Conservation (phyloP, 35 echinoderm and acorn worm species). For the Ophioderma brevispina region DNA sequence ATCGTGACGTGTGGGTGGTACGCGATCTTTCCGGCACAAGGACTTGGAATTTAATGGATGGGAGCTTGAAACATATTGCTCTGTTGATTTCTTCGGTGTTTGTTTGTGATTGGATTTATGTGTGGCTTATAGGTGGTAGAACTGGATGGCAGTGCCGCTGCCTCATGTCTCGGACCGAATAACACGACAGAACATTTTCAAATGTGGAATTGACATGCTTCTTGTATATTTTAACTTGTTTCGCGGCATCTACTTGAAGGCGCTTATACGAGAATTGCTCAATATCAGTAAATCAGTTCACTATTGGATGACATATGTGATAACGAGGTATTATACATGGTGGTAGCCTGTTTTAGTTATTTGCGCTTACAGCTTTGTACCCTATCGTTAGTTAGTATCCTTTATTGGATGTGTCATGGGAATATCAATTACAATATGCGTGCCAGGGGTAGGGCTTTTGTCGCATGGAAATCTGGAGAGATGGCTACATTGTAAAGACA, state of each 20-base stretch:
- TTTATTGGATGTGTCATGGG: neutral
- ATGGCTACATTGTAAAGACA: neutral
- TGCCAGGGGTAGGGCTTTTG: neutral
- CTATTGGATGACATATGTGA: neutral
- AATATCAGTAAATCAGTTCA: neutral
- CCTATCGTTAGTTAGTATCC: neutral
- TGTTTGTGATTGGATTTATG: neutral
- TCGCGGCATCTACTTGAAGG: neutral
- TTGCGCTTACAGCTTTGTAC: neutral
- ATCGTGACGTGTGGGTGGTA: too few species aligned
- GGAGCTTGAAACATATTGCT: neutral
- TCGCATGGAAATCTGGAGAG: neutral
- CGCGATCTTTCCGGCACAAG: neutral
- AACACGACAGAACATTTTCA: neutral
- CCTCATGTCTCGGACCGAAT: neutral
- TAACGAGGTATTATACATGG: neutral
- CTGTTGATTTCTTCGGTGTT: too few species aligned
- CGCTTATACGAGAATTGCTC: neutral
- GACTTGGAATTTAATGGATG: neutral
- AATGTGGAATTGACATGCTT: neutral
- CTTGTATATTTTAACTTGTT: neutral
- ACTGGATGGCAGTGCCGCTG: slow-evolving; percentile 8
- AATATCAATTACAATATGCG: neutral
- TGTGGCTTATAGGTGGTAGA: neutral
- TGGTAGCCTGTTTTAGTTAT: neutral